Base-by-base conservation (phyloP, 2,888 invertebrate species). In the Amphipyra berbera region DNA sequence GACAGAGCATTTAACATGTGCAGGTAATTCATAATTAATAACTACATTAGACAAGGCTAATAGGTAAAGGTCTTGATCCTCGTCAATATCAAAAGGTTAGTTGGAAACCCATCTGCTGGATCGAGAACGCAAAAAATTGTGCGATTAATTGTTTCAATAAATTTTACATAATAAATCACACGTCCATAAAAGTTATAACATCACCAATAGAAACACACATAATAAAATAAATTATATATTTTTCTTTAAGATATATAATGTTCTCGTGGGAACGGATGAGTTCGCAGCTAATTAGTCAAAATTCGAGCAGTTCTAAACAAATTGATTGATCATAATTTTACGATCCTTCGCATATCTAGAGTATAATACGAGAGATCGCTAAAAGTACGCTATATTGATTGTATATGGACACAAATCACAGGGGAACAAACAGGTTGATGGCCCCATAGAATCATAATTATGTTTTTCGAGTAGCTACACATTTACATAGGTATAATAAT, bases 401-500 rank as follows among this genome's bases (percentile, higher is more conserved):
- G 50, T 59, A 54, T 63, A 61, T 60, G 56, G 49, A 53, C 53
- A 68, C 78, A 69, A 80, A 78, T 78, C 67, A 78, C 59, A 65
- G 66, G 44, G 55, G 61, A 73, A 77, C 66, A 70, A 68, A 68
- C 76, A 66, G 85, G 85, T 85, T 78, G 73, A 79, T 79, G 81
- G 74, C 82, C 85, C 79, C 80, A 68, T 74, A 78, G 64, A 78
- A 83, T 82, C 73, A 80, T 85, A 84, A 84, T 86, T 82, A 82
- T 78, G 73, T 78, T 85, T 79, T 75, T 74, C 54, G 75, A 82
- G 78, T 79, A 79, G 79, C 81, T 69, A 78, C 79, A 78, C 68
- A 78, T 81, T 79, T 81, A 79, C 81, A 82, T 79, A 84, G 78
- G 76, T 78, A 82, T 82, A 75, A 79, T 85, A 83, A 86, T 86